Conservation (phyloP, 2,797 vertebrate species). For the Bovichtus variegatus region DNA sequence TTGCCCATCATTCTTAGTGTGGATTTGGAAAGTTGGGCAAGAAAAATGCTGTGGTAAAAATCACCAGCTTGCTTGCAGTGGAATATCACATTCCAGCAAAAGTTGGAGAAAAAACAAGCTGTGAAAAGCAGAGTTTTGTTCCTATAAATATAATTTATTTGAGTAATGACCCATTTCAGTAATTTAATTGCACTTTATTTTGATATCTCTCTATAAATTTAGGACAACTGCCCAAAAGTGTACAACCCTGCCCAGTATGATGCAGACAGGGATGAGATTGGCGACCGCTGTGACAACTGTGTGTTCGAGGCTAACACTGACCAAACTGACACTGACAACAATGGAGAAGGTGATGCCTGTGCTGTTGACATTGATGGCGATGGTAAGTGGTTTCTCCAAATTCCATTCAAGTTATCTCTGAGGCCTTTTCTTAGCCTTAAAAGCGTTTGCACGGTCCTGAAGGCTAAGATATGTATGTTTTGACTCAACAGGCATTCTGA, state of each 20-base stretch:
- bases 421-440: not conserved
- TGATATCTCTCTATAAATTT: constrained; percentile 53
- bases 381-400: constrained; percentile 82
- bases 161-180: constrained; percentile 24
- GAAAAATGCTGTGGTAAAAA: constrained; percentile 71
- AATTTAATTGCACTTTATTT: constrained; percentile 34
- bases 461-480: constrained; percentile 40
- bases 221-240: constrained; percentile 97
- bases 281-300: constrained; percentile 97
- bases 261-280: constrained; percentile 95
- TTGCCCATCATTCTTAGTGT: constrained; percentile 73
- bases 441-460: not conserved
- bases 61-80: constrained; percentile 55
- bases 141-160: constrained; percentile 29
- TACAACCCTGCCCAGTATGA: constrained; percentile 98
- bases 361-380: constrained; percentile 98
- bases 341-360: constrained; percentile 97
- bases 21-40: constrained; percentile 71
- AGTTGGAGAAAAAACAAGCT: constrained; percentile 27
- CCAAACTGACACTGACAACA: constrained; percentile 96
- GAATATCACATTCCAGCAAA: constrained; percentile 68
- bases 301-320: constrained; percentile 96
- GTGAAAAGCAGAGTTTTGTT: constrained; percentile 41
- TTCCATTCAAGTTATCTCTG: not conserved
- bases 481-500: constrained; percentile 90